phyloP scores from a whole-genome alignment of 2,888 invertebrate genomes.

The Petrolisthes cinctipes region DNA sequence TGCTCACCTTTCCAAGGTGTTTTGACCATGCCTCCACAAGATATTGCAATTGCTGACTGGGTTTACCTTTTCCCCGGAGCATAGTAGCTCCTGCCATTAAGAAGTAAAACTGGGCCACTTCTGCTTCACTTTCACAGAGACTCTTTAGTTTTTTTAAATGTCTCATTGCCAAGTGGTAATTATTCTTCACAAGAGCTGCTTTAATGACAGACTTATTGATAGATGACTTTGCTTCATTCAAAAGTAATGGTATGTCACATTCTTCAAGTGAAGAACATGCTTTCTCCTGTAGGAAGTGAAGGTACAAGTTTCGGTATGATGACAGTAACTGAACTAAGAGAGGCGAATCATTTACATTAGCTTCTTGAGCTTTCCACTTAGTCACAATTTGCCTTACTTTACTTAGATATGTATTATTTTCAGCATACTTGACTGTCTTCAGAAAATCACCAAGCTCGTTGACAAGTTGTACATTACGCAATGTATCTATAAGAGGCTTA shows the following conservation, averaged over 20 bases:
- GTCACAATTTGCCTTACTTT: constrained; percentile 33
- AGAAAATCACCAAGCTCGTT: constrained; percentile 57
- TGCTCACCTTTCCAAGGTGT: constrained; percentile 52
- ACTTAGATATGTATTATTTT: constrained; percentile 14
- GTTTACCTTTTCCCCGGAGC: constrained; percentile 42
- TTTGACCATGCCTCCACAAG: constrained; percentile 62
- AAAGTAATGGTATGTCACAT: constrained; percentile 21
- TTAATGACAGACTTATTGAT: constrained; percentile 49
- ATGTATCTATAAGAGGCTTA: constrained; percentile 45
- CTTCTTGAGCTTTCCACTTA: constrained; percentile 42
- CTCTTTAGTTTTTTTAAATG: constrained; percentile 51
- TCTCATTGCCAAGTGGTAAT: constrained; percentile 55
- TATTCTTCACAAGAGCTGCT: constrained; percentile 49
- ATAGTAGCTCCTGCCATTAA: constrained; percentile 49
- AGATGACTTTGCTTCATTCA: constrained; percentile 44
- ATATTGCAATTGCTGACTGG: constrained; percentile 35
- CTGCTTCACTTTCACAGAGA: constrained; percentile 27
- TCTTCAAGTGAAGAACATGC: not conserved
- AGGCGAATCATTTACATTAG: constrained; percentile 21
- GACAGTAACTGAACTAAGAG: constrained; percentile 50
- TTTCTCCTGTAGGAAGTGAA: constrained; percentile 49
- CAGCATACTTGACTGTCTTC: constrained; percentile 28
- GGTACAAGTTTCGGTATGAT: constrained; percentile 56
- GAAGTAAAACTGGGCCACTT: constrained; percentile 50
- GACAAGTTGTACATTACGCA: constrained; percentile 50